Conservation (phyloP, 2,797 vertebrate genomes). For the Malurus splendens region DNA sequence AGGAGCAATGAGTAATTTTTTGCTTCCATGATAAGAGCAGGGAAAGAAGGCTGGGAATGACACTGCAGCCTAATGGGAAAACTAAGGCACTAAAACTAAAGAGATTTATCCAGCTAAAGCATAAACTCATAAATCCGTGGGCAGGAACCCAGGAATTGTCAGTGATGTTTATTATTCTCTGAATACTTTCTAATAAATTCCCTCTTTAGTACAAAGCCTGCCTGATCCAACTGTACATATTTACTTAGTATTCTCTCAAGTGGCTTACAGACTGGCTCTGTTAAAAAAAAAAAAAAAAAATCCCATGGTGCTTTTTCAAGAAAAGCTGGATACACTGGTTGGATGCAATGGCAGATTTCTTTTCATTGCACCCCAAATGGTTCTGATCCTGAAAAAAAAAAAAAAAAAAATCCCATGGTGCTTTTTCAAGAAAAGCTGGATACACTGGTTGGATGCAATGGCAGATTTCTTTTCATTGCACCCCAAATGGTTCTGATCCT, state of each 20-base stretch:
- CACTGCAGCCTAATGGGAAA: neutral
- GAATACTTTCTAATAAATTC: conserved; percentile 52
- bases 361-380: neutral
- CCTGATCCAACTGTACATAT: conserved; percentile 34
- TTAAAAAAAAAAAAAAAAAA: neutral
- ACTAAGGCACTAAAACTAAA: neutral
- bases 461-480: neutral
- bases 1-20: neutral
- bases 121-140: neutral
- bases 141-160: conserved; percentile 24
- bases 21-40: neutral
- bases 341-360: neutral
- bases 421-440: neutral
- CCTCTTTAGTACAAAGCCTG: conserved; percentile 35
- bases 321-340: neutral
- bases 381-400: neutral
- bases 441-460: neutral
- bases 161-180: conserved; percentile 43
- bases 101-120: neutral
- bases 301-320: neutral
- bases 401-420: neutral
- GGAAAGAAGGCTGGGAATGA: neutral
- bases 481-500: neutral
- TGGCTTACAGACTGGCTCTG: neutral
- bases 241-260: conserved; percentile 18